Percentiles rank a stretch among this genome's conserved stretches.
Conservation (phyloP, 2,888 invertebrate species). For the Mimumesa dahlbomi region DNA sequence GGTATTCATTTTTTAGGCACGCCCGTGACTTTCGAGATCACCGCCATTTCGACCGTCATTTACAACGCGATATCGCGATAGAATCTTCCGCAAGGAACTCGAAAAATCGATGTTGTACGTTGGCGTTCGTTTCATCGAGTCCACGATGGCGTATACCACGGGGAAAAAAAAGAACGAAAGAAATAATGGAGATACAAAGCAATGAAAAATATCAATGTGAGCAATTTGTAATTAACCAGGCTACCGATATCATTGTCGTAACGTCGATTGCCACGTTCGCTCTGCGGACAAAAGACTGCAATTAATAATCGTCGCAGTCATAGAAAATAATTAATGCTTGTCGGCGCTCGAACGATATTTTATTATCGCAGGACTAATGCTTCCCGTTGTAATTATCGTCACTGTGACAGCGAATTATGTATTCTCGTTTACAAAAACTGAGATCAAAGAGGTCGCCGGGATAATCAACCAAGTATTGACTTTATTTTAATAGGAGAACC, state of each 20-base stretch:
- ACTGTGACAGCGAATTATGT: constrained; percentile 14
- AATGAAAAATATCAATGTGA: constrained; percentile 11
- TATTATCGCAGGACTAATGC: constrained; percentile 21
- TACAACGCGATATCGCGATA: too few species aligned
- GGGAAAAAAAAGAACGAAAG: neutral
- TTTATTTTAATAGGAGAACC: constrained; percentile 6
- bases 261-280: constrained; percentile 2
- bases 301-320: constrained; percentile 33
- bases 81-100: too few species aligned
- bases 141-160: neutral
- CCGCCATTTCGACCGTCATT: neutral
- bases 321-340: constrained; percentile 41
- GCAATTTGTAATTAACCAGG: constrained; percentile 23
- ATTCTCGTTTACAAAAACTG: constrained; percentile 1
- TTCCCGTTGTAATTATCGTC: constrained; percentile 9
- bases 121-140: too few species aligned
- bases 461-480: neutral
- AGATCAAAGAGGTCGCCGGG: constrained; percentile 22
- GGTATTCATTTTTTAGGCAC: constrained; percentile 15
- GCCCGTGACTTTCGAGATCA: constrained; percentile 7
- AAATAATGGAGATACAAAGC: neutral
- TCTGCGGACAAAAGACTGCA: constrained; percentile 15
- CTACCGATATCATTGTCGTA: neutral
- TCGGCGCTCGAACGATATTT: constrained; percentile 28
- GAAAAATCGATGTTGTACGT: too few species aligned